Conservation (phyloP, 2,888 invertebrate genomes). For the Eupithecia abbreviata region DNA sequence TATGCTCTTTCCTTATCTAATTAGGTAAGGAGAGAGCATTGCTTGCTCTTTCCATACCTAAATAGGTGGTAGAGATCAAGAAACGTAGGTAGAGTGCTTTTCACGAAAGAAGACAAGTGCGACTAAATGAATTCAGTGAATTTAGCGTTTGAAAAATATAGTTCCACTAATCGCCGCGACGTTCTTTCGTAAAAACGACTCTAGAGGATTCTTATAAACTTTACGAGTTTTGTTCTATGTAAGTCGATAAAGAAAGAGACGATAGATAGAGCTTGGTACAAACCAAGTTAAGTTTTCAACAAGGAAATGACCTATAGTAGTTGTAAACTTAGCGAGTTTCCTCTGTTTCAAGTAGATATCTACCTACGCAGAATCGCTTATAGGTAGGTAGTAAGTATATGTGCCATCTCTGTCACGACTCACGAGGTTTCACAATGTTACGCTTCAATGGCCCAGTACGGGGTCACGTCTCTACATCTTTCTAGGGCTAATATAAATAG, state of each 20-base stretch:
- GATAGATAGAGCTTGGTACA: neutral
- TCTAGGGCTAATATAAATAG: constrained; percentile 6
- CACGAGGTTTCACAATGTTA: constrained; percentile 20
- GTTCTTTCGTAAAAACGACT: too few relatives aligned
- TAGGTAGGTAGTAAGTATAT: neutral
- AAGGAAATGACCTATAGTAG: neutral
- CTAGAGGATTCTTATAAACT: neutral
- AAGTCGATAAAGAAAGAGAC: neutral
- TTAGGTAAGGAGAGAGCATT: neutral
- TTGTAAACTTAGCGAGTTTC: neutral
- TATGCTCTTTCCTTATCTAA: neutral
- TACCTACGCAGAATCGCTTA: constrained; percentile 11
- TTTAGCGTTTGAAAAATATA: too few relatives aligned
- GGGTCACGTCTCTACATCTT: constrained; percentile 30
- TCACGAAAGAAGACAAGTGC: too few relatives aligned
- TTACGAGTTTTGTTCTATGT: neutral
- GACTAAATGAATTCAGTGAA: too few relatives aligned
- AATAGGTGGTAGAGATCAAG: neutral
- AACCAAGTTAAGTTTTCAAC: too few relatives aligned
- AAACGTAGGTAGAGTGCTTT: neutral
- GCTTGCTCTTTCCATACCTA: neutral
- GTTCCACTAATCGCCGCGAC: too few relatives aligned
- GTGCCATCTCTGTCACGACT: constrained; percentile 13
- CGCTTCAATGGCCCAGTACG: constrained; percentile 25
- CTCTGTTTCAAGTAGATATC: neutral